Evolutionary conservation across 2,888 invertebrate genomes (phyloP), one percentile per base, ranked within the genome.

Genomic region (Caenorhabditis sp.): DNA sequence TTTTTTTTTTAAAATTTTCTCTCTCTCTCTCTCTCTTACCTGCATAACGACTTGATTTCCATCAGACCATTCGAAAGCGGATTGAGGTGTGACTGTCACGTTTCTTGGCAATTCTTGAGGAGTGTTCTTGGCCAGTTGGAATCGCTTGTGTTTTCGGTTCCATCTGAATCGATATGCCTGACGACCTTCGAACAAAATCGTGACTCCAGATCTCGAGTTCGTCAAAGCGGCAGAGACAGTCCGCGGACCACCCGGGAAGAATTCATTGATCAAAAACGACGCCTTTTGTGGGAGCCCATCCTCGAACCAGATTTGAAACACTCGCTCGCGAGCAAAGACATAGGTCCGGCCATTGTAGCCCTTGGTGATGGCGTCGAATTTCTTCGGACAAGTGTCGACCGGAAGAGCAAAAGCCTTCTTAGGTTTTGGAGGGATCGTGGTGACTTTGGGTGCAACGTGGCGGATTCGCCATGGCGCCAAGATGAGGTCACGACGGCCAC

Each of bases 21-120:
- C n/a, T n/a, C n/a, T n/a, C n/a, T n/a, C n/a, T n/a, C n/a, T n/a
- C n/a, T n/a, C n/a, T n/a, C n/a, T n/a, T 43, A 81, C 83, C 64
- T 78, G 75, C 36, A 80, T 60, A 36, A 84, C 73, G 27, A 85
- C 81, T 68, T 84, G 81, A 63, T 84, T 81, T 61, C 85, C 85
- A 68, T 85, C 85, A 36, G 74, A 73, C 85, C 85, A 85, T 68
- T 85, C 85, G 62, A 85, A 85, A 5, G 81, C 85, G 14, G 79
- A 60, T n/a, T 54, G 27, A n/a, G 85, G 85, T 23, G 70, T 71
- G 67, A 85, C 82, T 7, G 82, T 80, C 62, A 84, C 71, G 31
- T 83, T 84, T 1, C 78, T 58, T 12, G 80, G 74, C 38, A 84
- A 70, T 23, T 79, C 70, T 64, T 81, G 82, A 10, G 84, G 84